phyloP scores from a whole-genome alignment of 2,797 vertebrate genomes.

The Choloepus didactylus region DNA sequence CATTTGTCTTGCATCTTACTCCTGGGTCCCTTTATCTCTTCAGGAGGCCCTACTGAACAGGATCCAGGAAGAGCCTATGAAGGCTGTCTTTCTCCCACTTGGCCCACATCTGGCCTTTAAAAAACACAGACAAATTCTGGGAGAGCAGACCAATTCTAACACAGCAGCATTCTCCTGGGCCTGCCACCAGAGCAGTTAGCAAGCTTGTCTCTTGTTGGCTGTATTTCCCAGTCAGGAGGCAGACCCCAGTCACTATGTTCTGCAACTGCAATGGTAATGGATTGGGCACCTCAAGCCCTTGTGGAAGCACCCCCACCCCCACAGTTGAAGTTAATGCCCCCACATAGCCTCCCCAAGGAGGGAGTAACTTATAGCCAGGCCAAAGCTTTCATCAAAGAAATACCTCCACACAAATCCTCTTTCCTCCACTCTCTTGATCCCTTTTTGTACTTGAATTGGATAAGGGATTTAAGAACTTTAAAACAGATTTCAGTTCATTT shows the following conservation, averaged over 20 bases:
- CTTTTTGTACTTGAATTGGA: not conserved
- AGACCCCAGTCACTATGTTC: not conserved
- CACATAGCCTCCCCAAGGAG: not conserved
- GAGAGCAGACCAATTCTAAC: not conserved
- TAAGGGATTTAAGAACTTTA: slow-evolving; percentile 47
- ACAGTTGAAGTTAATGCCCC: not conserved
- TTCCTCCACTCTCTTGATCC: not conserved
- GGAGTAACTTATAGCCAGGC: not conserved
- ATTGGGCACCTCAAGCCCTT: not conserved
- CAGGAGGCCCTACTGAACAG: not conserved
- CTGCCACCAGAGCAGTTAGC: not conserved
- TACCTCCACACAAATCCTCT: not conserved
- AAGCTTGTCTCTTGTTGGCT: not conserved
- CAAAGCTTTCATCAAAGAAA: not conserved
- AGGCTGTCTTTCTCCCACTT: not conserved
- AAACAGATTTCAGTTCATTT: slow-evolving; percentile 41
- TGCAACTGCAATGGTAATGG: not conserved
- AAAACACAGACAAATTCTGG: slow-evolving; percentile 46
- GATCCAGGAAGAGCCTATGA: not conserved
- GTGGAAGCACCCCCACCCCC: not conserved
- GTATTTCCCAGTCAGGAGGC: not conserved
- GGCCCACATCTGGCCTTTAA: not conserved
- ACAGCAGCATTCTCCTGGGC: slow-evolving; percentile 13
- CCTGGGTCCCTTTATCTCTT: not conserved
- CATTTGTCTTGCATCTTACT: not conserved